Evolutionary conservation across 2,113 vertebrate species (phyloP).

Genomic region (Notechis scutatus): DNA sequence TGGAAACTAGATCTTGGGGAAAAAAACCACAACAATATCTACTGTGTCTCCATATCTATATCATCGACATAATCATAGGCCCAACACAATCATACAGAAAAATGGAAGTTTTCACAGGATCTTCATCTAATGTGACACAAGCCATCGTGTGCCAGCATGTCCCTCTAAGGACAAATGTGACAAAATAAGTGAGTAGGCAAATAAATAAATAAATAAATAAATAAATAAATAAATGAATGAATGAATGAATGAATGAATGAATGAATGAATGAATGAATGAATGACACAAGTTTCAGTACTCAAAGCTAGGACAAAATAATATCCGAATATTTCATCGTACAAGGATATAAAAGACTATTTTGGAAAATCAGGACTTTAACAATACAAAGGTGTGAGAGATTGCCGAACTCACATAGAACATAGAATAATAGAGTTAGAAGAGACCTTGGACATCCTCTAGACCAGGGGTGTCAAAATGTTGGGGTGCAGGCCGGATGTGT

Average conservation of each 20-base stretch:
- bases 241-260: too few relatives aligned
- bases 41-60: not conserved
- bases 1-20: not conserved
- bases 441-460: too few relatives aligned
- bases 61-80: not conserved
- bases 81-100: not conserved
- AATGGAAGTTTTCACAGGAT: not conserved
- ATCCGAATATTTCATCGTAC: not conserved
- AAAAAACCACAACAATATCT: not conserved
- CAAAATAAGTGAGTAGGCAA: not conserved
- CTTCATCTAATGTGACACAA: not conserved
- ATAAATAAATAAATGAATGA: too few relatives aligned
- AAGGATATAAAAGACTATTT: not conserved
- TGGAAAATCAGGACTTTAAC: not conserved
- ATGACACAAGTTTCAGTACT: not conserved
- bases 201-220: too few relatives aligned
- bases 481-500: accelerated
- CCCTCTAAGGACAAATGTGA: not conserved
- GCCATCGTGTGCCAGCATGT: not conserved
- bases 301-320: not conserved
- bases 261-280: too few relatives aligned
- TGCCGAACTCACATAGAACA: not conserved
- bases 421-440: too few relatives aligned
- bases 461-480: too few relatives aligned
- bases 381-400: not conserved